Evolutionary conservation across 2,113 vertebrate species (phyloP), one percentile per base, ranked within the genome.

Genomic region (Gasterosteus nipponicus): DNA sequence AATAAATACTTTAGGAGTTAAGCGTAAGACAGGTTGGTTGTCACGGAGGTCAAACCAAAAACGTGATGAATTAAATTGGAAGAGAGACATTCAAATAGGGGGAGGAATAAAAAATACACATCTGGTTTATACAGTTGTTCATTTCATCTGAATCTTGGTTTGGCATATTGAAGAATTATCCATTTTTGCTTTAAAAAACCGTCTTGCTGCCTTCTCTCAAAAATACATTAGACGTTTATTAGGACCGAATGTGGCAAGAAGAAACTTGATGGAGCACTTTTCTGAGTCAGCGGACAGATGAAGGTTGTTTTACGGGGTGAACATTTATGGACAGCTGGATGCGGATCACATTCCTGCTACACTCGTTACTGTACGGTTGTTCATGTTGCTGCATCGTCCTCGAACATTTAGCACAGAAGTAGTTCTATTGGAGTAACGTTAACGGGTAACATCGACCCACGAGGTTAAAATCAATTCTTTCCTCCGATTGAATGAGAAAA

Each of bases 1-100:
- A 86, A 87, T 74, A 80, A 89, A 82, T 78, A 79, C 5, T 69
- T 77, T 62, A 71, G 64, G 58, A 57, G 31, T 58, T 53, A 54
- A 76, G 66, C 5, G 3, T 46, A 51, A 66, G 56, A 84, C 29
- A 15, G 46, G 38, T 4, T 60, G 63, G 42, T 5, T 31, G 41
- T 64, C 16, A 68, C 15, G 68, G 19, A 31, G 38, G 41, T 64
- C 18, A 31, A 79, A 57, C 29, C 39, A 63, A 61, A 42, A 10
- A 75, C 31, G 31, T 53, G 66, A 64, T 65, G 41, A 19, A 38
- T 29, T 16, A 68, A 39, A 31, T 33, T n/a, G 33, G 31, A 60
- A 67, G 7, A 69, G 14, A n/a, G 16, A 62, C 47, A 59, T 61
- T 74, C 35, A 73, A 41, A 66, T 18, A 6, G 8, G 14, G n/a